Percentiles rank a stretch among this genome's conserved stretches.
Conservation (phyloP, 2,113 vertebrate genomes). For the Paratilapia polleni region DNA sequence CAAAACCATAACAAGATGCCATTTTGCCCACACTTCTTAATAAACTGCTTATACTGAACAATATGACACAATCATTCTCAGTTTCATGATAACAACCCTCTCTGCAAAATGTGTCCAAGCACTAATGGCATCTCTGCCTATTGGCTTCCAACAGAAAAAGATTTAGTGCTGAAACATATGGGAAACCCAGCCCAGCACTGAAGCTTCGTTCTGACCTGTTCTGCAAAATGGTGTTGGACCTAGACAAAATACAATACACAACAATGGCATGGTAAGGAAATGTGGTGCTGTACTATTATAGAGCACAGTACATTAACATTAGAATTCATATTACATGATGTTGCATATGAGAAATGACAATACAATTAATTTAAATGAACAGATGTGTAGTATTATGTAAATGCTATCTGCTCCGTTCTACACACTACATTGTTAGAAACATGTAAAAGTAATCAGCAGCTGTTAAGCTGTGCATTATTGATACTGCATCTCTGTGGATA, state of each 20-base stretch:
- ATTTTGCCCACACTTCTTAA: constrained; percentile 44
- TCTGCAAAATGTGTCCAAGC: constrained; percentile 5
- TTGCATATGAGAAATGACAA: background rate
- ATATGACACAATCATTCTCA: constrained; percentile 27
- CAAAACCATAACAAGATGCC: constrained; percentile 30
- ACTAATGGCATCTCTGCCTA: constrained; percentile 25
- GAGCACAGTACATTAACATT: constrained; percentile 19
- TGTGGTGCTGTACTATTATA: constrained; percentile 1
- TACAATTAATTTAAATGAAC: background rate
- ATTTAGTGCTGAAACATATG: constrained; percentile 32
- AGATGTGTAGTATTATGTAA: background rate
- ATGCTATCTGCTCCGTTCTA: background rate
- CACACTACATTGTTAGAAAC: background rate
- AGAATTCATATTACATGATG: background rate
- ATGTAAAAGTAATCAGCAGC: background rate
- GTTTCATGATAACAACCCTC: background rate
- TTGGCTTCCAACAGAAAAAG: constrained; percentile 4
- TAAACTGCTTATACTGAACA: background rate
- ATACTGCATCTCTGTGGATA: background rate
- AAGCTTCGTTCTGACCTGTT: constrained; percentile 77
- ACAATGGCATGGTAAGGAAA: constrained; percentile 63
- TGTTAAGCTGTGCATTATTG: background rate
- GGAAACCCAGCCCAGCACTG: constrained; percentile 46
- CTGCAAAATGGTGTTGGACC: constrained; percentile 79
- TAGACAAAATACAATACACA: constrained; percentile 78